These are phyloP conservation scores for Muschampia plurimacula DNA, from an alignment of 2,888 invertebrate species.

Conservation along the genomic window DNA sequence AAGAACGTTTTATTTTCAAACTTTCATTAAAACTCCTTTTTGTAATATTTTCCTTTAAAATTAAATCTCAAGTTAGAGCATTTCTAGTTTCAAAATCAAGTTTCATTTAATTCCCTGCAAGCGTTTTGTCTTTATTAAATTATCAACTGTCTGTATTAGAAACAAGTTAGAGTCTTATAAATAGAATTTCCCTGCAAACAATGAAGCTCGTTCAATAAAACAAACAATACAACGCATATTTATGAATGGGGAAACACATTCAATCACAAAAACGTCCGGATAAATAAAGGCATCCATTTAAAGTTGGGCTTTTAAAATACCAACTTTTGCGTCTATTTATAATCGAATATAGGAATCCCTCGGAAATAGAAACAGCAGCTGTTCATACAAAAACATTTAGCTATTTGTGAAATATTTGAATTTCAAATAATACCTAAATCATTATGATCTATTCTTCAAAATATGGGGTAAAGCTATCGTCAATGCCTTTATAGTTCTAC, in stretches of 20 bases:
- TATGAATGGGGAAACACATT: conserved; percentile 27
- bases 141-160: too few relatives aligned
- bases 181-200: not conserved
- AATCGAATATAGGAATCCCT: conserved; percentile 23
- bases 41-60: not conserved
- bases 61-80: not conserved
- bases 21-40: not conserved
- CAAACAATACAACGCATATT: conserved; percentile 14
- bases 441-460: too few relatives aligned
- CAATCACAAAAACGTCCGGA: conserved; percentile 16
- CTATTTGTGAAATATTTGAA: conserved; percentile 28
- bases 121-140: too few relatives aligned
- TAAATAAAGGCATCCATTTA: conserved; percentile 31
- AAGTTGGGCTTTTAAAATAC: conserved; percentile 31
- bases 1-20: conserved; percentile 6
- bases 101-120: not conserved
- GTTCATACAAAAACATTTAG: conserved; percentile 26
- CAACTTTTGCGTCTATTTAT: conserved; percentile 31
- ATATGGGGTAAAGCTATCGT: too few relatives aligned
- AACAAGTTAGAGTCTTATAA: not conserved
- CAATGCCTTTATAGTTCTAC: too few relatives aligned
- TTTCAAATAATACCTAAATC: conserved; percentile 11
- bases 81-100: not conserved
- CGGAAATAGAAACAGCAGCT: conserved; percentile 15
- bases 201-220: not conserved